Percentiles rank a stretch among this genome's conserved stretches.
phyloP scores from a whole-genome alignment of 2,113 vertebrate genomes.

The Otus sunia region DNA sequence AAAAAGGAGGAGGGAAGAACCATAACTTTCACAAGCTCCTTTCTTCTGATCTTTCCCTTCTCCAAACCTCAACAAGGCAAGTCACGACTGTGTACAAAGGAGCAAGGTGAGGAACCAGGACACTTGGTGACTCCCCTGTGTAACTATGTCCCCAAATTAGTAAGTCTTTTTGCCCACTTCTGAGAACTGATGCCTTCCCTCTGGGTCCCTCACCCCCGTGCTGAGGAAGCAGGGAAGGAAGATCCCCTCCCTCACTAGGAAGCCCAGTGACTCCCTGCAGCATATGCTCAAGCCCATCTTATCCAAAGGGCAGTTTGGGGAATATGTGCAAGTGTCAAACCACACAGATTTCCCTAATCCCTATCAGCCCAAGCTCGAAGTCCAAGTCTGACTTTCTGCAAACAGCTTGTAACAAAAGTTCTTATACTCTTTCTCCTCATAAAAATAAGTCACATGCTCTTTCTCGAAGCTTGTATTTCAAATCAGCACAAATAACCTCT shows the following conservation, averaged over 20 bases:
- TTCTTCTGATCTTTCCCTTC: neutral
- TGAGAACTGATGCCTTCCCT: neutral
- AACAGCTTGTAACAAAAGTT: neutral
- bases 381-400: neutral
- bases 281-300: neutral
- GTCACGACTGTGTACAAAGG: neutral
- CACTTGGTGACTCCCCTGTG: neutral
- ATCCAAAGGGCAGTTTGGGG: neutral
- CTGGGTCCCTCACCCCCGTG: accelerated
- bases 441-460: neutral
- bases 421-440: neutral
- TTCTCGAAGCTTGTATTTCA: neutral
- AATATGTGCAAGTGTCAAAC: neutral
- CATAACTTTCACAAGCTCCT: neutral
- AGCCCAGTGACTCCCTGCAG: neutral
- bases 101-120: neutral
- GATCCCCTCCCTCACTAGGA: neutral
- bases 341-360: neutral
- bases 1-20: neutral
- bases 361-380: neutral
- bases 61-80: neutral
- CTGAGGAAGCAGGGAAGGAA: neutral
- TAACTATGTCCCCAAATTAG: neutral
- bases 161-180: neutral
- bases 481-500: neutral